Evolutionary conservation across 2,113 vertebrate genomes (phyloP), one percentile per base, ranked within the genome.

Genomic region (Mastomys coucha): DNA sequence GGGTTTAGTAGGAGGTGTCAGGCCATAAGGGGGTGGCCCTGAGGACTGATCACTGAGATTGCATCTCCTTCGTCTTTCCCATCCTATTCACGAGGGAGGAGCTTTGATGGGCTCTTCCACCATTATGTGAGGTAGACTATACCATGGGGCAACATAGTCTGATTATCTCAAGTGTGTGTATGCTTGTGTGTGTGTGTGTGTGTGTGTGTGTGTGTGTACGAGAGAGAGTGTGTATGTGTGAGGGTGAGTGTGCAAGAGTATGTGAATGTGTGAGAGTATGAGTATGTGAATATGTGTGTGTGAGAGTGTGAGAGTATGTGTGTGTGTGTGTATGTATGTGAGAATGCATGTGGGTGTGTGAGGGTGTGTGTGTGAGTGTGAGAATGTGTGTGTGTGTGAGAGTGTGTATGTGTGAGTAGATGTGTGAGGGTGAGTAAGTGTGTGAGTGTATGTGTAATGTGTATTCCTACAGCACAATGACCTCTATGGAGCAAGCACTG

Each of bases 281-380:
- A 14, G 67, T 12, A 16, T 58, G 56, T 17, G 13, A 49, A 26
- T 4, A 3, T 33, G 28, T 31, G 28, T 19, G 56, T 58, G 56
- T 6, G 58, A 58, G 4, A 53, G 51, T 60, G 6, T n/a, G 33
- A 8, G 60, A 2, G 70, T n/a, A 17, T n/a, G 16, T 72, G 70
- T 20, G 16, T 22, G 7, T 20, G 3, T 39, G 17, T 39, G 5
- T 36, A 5, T 33, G 28, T 9, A 22, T 17, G 24, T 45, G 73
- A 9, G 0, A 7, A 0, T 22, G 49, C 36, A 28, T 19, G 19
- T 12, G 11, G 2, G 77, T 11, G 8, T 31, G 11, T 67, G 10
- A 31, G 3, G 13, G 26, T 28, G 63, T 26, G 39, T 19, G 16
- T 78, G 76, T 1, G 8, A 24, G 24, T 69, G 67, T 33, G 69